Evolutionary conservation across 2,797 vertebrate genomes (phyloP).

Genomic region (Anniella stebbinsi): DNA sequence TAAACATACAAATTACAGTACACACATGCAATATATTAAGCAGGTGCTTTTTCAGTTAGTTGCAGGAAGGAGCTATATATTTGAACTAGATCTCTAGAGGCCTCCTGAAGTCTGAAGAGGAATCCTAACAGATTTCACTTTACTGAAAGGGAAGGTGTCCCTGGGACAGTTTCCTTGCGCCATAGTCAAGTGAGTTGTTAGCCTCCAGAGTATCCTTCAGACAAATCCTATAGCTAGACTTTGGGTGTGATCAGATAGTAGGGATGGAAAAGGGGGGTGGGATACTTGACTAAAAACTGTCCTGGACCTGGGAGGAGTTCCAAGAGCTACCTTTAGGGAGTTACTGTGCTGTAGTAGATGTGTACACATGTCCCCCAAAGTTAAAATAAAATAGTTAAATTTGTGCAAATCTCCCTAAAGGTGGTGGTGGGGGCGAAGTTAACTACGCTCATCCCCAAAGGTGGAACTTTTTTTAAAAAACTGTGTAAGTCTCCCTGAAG

Average conservation of each 20-base stretch:
- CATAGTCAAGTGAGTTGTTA: neutral
- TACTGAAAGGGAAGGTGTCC: neutral
- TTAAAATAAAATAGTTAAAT: too few relatives aligned
- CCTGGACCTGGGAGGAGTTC: too few relatives aligned
- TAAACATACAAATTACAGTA: neutral
- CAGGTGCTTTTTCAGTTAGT: neutral
- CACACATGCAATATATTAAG: neutral
- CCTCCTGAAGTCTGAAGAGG: neutral
- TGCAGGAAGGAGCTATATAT: neutral
- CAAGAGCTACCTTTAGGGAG: neutral
- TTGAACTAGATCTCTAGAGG: neutral
- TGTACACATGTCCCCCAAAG: too few relatives aligned
- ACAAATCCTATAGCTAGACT: neutral
- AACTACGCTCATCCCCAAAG: neutral
- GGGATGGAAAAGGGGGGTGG: neutral
- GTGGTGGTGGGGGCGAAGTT: too few relatives aligned
- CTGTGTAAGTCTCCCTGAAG: neutral
- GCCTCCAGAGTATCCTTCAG: neutral
- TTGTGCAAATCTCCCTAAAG: neutral
- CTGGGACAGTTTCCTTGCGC: neutral
- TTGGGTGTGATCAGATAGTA: neutral
- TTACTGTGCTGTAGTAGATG: too few relatives aligned
- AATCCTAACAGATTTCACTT: neutral
- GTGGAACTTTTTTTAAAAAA: too few relatives aligned
- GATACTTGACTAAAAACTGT: neutral